Evolutionary conservation across 2,113 vertebrate species (phyloP).

Genomic region (Periophthalmus modestus): DNA sequence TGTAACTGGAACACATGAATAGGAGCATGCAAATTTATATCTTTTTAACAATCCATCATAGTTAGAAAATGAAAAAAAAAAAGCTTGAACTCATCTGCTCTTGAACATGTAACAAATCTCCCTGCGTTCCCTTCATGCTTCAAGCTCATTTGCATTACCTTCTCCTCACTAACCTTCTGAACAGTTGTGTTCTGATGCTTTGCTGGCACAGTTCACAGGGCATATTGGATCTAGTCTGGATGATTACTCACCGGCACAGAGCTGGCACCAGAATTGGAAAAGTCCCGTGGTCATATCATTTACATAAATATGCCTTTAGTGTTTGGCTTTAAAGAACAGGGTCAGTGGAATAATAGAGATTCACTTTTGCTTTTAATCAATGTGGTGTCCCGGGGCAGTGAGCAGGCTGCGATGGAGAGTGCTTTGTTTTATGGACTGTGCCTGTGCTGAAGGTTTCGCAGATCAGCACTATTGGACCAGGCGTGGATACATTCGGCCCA

Average conservation of each 20-base stretch:
- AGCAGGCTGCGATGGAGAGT: slow-evolving; percentile 24
- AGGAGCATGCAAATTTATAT: no score
- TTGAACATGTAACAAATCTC: neutral
- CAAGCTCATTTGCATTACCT: neutral
- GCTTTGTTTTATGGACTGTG: slow-evolving; percentile 49
- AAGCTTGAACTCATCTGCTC: no score
- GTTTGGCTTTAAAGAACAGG: slow-evolving; percentile 45
- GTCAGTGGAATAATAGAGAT: slow-evolving; percentile 59
- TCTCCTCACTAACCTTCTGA: neutral
- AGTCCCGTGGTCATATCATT: slow-evolving; percentile 42
- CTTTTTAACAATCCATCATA: no score
- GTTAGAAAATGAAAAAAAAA: neutral
- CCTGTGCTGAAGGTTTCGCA: slow-evolving; percentile 46
- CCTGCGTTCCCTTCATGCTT: neutral
- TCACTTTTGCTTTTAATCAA: slow-evolving; percentile 63
- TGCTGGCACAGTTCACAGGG: slow-evolving; percentile 40
- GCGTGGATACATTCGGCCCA: slow-evolving; percentile 35
- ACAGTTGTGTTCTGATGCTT: neutral
- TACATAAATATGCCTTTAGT: slow-evolving; percentile 45
- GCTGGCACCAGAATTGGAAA: slow-evolving; percentile 28
- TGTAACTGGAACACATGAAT: no score
- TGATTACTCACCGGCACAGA: slow-evolving; percentile 45
- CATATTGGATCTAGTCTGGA: slow-evolving; percentile 31
- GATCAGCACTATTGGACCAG: slow-evolving; percentile 65
- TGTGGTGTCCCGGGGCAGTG: slow-evolving; percentile 38